Evolutionary conservation across 2,797 vertebrate species (phyloP), one percentile per base, ranked within the genome.

Genomic region (Sphenodon punctatus): DNA sequence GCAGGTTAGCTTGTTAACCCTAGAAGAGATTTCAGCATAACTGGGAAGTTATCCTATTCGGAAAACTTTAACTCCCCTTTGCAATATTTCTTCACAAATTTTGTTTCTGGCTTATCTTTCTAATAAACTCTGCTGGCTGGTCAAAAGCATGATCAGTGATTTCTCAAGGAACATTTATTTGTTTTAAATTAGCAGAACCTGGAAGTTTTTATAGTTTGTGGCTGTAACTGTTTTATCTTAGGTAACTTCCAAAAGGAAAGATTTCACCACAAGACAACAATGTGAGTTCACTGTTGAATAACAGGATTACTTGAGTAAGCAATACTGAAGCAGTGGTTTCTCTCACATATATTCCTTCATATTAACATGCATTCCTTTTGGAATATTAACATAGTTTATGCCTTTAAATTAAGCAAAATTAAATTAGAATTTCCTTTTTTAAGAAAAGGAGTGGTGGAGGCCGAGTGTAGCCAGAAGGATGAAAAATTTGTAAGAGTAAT

Each of bases 401-500:
- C 69, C n/a, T 23, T 53, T 48, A 63, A 67, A 77, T 72, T 89
- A 87, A 78, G 30, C 43, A 64, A 72, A 51, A 75, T n/a, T 74
- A 63, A 7, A 27, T 8, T 30, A 56, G 73, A 74, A 38, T 49
- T 66, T 73, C 6, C 70, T 82, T 80, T 41, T 75, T 69, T 87
- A 75, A 45, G 25, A 64, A 65, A 43, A 73, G 36, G 19, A 73
- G 38, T 72, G 32, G 51, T 4, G 20, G 32, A 4, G 58, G 6
- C 53, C 36, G 51, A n/a, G 55, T 53, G 71, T n/a, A n/a, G n/a
- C n/a, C n/a, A n/a, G n/a, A n/a, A n/a, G n/a, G n/a, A n/a, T n/a
- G n/a, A n/a, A n/a, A 72, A 32, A 7, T 1, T 36, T 12, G 22
- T 19, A 22, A 58, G 32, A 8, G 22, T 32, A 1, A 8, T 87